Evolutionary conservation across 2,797 vertebrate species (phyloP).

Genomic region (Paedocypris micromegethes): DNA sequence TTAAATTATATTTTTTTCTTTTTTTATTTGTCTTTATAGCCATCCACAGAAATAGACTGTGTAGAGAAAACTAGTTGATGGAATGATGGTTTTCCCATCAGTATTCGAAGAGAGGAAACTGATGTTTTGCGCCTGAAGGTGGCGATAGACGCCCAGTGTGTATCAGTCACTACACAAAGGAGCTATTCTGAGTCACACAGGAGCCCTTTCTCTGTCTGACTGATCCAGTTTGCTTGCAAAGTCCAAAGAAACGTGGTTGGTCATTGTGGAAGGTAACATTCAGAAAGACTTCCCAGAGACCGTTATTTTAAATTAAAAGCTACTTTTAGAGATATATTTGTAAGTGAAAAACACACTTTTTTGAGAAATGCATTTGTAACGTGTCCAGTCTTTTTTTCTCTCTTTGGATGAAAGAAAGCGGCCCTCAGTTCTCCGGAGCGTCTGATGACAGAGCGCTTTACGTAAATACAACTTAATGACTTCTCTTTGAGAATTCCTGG

Average conservation of each 20-base stretch:
- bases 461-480: slow-evolving; percentile 66
- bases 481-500: slow-evolving; percentile 54
- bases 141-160: slow-evolving; percentile 2
- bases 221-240: neutral
- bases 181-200: neutral
- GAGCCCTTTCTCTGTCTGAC: neutral
- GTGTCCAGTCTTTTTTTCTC: slow-evolving; percentile 13
- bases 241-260: slow-evolving; percentile 2
- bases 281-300: no score
- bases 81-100: no score
- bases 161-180: neutral
- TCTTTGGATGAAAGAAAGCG: slow-evolving; percentile 21
- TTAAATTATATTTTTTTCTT: no score
- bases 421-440: slow-evolving; percentile 44
- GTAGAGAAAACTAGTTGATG: no score
- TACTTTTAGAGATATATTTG: no score
- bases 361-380: neutral
- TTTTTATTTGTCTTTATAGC: no score
- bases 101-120: neutral
- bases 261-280: neutral
- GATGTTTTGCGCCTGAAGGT: slow-evolving; percentile 9
- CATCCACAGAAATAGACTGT: no score
- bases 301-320: no score
- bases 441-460: slow-evolving; percentile 58
- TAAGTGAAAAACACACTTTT: neutral